Evolutionary conservation across 2,797 vertebrate species (phyloP), one percentile per base, ranked within the genome.

Genomic region (Remorina albescens): DNA sequence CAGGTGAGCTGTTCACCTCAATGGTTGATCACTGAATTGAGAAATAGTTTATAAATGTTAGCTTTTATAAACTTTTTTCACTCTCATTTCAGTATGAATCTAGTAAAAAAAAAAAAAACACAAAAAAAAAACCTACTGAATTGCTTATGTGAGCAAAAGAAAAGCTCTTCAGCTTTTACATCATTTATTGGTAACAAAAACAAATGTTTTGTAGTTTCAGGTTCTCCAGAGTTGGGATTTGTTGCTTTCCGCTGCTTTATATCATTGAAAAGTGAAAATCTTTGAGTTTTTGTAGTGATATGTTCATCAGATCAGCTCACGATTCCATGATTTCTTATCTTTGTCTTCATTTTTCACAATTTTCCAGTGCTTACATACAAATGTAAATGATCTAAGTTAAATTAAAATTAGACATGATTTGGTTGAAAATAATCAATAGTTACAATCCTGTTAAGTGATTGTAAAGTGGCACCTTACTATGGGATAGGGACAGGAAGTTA

Each of bases 1-100:
- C 98, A 94, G 98, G 98, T 99, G 90, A 89, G 71, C 47, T 8
- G 1, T 8, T 63, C 18, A 1, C 5, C 18, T 53, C 12, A 11
- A 13, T 8, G 9, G 4, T 3, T 61, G 12, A n/a, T 28, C 3
- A n/a, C n/a, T n/a, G n/a, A n/a, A n/a, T 13, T 19, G 4, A 2
- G 11, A 41, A 8, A 28, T 9, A 11, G 1, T 19, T 11, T 11
- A 4, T 23, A 6, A 32, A 6, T 1, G 32, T 18, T 32, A 32
- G 18, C 21, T 46, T 42, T n/a, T n/a, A n/a, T n/a, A n/a, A n/a
- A n/a, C n/a, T n/a, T 36, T 6, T 39, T 28, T 59, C 10, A 37
- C 21, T 49, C 5, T 65, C 6, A 11, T 34, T 13, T 67, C 47
- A 68, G 6, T 2, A 2, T 15, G 25, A 44, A 32, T 41, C 12